Conservation (phyloP, 1,140 invertebrate genomes). For the Brachionus rubens region DNA sequence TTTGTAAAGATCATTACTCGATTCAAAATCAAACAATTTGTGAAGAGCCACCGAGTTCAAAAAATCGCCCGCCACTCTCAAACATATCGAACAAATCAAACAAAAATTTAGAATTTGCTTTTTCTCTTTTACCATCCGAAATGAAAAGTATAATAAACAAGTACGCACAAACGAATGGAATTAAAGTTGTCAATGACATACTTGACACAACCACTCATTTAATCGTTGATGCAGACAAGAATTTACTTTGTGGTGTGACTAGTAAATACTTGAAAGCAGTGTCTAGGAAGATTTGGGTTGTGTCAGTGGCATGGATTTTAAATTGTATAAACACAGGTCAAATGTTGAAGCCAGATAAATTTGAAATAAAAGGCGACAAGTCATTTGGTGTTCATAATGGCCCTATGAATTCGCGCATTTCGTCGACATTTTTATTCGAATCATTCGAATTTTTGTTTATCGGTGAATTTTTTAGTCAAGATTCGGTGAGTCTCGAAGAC, state of each 20-base stretch:
- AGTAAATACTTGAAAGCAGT: constrained; percentile 40
- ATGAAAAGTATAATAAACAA: constrained; percentile 4
- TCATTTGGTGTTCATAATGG: constrained; percentile 33
- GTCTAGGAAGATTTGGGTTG: constrained; percentile 34
- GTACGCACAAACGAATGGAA: constrained; percentile 4
- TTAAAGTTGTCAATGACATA: neutral
- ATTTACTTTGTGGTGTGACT: constrained; percentile 30
- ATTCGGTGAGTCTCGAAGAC: constrained; percentile 37
- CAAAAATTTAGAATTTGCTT: constrained; percentile 8
- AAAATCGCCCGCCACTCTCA: neutral
- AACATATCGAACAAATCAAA: constrained; percentile 1
- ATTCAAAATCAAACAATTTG: constrained; percentile 6
- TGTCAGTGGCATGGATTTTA: constrained; percentile 33
- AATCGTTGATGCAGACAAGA: constrained; percentile 39
- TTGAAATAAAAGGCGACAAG: constrained; percentile 41
- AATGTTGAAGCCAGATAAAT: constrained; percentile 14
- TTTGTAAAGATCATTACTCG: constrained; percentile 24
- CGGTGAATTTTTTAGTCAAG: neutral
- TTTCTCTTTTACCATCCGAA: constrained; percentile 20
- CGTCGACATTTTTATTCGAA: neutral
- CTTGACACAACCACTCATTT: constrained; percentile 8
- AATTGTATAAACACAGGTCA: neutral
- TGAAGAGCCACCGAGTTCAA: neutral
- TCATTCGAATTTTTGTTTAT: constrained; percentile 35
- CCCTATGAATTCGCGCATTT: neutral